Conservation (phyloP, 1,140 invertebrate genomes). For the Drosophila prosaltans region DNA sequence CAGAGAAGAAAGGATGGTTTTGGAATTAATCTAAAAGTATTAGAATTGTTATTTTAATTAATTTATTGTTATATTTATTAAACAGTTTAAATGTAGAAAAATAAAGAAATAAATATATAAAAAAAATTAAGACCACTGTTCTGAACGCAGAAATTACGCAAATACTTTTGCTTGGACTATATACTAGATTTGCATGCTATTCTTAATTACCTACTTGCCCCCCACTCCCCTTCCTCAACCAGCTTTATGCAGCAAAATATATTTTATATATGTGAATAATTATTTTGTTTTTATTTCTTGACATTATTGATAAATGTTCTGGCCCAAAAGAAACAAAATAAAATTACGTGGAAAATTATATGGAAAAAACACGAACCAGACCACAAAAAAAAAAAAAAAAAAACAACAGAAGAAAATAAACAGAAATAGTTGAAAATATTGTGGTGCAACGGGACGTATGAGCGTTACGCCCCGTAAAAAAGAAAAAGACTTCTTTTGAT, state of each 20-base stretch:
- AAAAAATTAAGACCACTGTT: slow-evolving; percentile 16
- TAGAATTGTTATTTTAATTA: too few relatives aligned
- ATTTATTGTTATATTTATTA: too few relatives aligned
- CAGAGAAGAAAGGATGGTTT: slow-evolving; percentile 1
- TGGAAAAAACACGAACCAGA: slow-evolving; percentile 62
- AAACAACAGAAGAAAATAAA: not conserved
- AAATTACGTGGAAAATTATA: slow-evolving; percentile 63
- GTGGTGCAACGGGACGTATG: slow-evolving; percentile 38
- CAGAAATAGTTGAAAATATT: not conserved
- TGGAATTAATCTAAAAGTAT: not conserved
- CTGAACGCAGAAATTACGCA: slow-evolving; percentile 23
- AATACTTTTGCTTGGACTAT: slow-evolving; percentile 15
- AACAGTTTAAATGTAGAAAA: not conserved
- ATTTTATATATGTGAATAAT: slow-evolving; percentile 45
- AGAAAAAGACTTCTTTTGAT: slow-evolving; percentile 2
- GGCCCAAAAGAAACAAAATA: slow-evolving; percentile 25
- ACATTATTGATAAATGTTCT: slow-evolving; percentile 76
- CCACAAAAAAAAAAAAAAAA: slow-evolving; percentile 38
- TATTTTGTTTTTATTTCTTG: slow-evolving; percentile 51
- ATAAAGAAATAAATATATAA: not conserved
- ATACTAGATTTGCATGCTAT: slow-evolving; percentile 37
- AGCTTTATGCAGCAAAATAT: slow-evolving; percentile 45
- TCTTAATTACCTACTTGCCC: slow-evolving; percentile 34
- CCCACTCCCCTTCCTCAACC: not conserved
- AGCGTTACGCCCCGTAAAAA: slow-evolving; percentile 16